Base-by-base conservation (phyloP, 1,140 invertebrate species). In the Coenobita brevimanus region DNA sequence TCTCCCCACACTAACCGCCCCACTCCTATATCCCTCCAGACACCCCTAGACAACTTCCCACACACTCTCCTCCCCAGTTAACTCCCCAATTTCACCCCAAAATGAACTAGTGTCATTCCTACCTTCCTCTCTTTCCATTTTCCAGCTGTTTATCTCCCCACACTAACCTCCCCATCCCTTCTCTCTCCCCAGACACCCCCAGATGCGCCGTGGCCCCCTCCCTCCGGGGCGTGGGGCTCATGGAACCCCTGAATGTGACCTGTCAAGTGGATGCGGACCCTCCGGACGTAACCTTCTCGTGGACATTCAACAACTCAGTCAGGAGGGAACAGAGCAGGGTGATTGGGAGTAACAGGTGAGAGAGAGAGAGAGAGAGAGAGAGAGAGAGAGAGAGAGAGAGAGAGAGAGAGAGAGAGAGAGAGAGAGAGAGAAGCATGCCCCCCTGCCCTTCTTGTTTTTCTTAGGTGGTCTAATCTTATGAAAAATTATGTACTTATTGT, bases 211-310 rank as follows among this genome's bases (percentile, higher is more conserved):
- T 82, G 0, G 17, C 30, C 3, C 79, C 79, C 15, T 64, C 60
- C 21, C 79, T 82, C 33, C 60, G 79, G 15, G 79, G 79, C 38
- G 79, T 64, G 33, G 57, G 57, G 0, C 30, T 82, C 1, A n/a
- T 38, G 24, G 79, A 82, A 60, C 30, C 36, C n/a, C 79, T 82
- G 0, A 82, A 82, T 36, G 57, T 82, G 30, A 82, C 60, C 57
- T 82, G 79, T 43, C 38, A 43, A 13, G 79, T 82, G 21, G 79
- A 82, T 21, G 79, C 79, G 3, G 57, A 82, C 36, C 79, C 79
- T 24, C 79, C 79, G 8, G 60, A 82, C 60, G 79, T 82, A 1
- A 15, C 33, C 54, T 82, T 82, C 79, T 67, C 64, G 2, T 83
- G 64, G 67, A 83, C 69, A 10, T 83, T 73, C 43, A 73, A 60